These are phyloP conservation scores for Crotalus viridis DNA, from an alignment of 2,113 vertebrate species.

Conservation along the genomic window DNA sequence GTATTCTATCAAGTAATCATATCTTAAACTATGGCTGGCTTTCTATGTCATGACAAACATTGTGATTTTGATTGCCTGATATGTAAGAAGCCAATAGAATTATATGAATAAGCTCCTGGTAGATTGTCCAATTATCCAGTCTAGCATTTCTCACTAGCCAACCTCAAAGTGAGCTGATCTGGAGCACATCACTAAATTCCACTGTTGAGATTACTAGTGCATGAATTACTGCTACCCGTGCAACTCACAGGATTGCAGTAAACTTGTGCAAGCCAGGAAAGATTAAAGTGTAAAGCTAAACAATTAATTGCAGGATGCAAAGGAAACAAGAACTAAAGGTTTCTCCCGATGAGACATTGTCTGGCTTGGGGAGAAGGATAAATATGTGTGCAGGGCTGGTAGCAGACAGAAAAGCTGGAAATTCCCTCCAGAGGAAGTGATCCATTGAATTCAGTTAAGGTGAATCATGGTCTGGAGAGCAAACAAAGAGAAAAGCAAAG, in stretches of 20 bases:
- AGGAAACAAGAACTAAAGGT: not conserved
- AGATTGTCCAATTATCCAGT: not conserved
- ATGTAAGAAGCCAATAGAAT: not conserved
- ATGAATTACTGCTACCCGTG: not conserved
- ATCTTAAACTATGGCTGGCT: not conserved
- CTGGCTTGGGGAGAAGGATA: not conserved
- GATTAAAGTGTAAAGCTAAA: not conserved
- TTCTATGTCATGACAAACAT: not conserved
- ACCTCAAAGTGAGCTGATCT: not conserved
- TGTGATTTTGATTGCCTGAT: not conserved
- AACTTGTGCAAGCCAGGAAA: not conserved
- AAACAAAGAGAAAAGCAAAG: not conserved
- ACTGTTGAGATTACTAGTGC: not conserved
- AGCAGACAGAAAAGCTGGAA: not conserved
- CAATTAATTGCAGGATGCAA: not conserved
- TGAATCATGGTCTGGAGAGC: not conserved
- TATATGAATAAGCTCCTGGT: not conserved
- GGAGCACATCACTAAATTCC: not conserved
- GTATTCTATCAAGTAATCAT: not conserved
- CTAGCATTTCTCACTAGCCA: not conserved
- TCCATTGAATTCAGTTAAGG: not conserved
- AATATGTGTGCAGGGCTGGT: not conserved
- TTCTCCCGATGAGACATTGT: not conserved
- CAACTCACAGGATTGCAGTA: not conserved
- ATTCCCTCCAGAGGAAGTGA: not conserved